Evolutionary conservation across 1,140 invertebrate genomes (phyloP).

Genomic region (Drosophila leontia): DNA sequence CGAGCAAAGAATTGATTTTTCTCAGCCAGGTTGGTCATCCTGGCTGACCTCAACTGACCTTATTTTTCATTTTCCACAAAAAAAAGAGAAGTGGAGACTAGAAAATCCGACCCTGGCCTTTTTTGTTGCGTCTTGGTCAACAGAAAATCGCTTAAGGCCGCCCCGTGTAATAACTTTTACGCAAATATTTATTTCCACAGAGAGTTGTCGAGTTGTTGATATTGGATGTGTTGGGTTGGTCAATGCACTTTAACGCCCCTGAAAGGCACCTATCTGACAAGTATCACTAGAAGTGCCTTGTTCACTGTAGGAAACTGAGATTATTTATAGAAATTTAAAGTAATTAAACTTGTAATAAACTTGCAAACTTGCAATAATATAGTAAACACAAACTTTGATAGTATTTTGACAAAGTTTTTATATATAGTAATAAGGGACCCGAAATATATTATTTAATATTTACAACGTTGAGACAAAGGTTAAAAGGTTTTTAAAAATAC

Average conservation of each 20-base stretch:
- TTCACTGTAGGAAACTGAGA: background rate
- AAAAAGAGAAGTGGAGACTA: background rate
- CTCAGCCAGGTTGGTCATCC: constrained; percentile 5
- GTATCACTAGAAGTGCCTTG: constrained; percentile 3
- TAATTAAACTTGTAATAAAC: no score
- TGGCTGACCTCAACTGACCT: constrained; percentile 41
- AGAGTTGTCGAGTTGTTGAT: constrained; percentile 28
- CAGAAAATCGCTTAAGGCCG: constrained; percentile 32
- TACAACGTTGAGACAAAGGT: no score
- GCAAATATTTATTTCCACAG: constrained; percentile 43
- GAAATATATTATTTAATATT: background rate
- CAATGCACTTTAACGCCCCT: constrained; percentile 45
- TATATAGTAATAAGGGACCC: no score
- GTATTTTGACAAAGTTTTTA: no score
- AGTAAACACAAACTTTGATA: no score
- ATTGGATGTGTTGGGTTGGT: constrained; percentile 42
- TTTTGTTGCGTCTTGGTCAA: constrained; percentile 34
- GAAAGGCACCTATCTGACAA: constrained; percentile 19
- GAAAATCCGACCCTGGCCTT: constrained; percentile 40
- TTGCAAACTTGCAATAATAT: no score
- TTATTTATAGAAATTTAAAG: background rate
- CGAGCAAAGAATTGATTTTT: constrained; percentile 29
- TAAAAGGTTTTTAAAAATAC: no score
- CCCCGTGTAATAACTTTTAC: constrained; percentile 38
- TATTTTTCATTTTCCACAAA: constrained; percentile 12